phyloP scores from a whole-genome alignment of 2,888 invertebrate genomes.

The Epicampocera succincta region DNA sequence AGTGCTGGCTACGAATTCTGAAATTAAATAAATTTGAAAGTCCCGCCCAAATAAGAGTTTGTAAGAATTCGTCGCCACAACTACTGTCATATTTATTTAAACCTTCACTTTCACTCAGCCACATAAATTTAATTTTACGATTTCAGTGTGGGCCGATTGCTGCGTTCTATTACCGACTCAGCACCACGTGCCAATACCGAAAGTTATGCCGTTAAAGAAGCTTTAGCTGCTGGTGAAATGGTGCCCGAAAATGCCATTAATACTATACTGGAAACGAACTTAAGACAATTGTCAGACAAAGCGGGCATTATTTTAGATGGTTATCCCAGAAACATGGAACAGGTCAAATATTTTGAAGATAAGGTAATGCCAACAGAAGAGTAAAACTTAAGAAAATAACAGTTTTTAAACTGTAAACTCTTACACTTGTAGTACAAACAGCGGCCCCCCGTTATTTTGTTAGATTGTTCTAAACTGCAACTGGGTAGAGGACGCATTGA shows the following conservation, averaged over 20 bases:
- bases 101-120: neutral
- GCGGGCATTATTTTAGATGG: conserved; percentile 95
- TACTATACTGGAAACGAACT: conserved; percentile 87
- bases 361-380: too few species aligned
- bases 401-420: conserved; percentile 43
- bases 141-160: conserved; percentile 87
- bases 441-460: conserved; percentile 89
- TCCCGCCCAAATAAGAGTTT: too few species aligned
- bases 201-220: conserved; percentile 86
- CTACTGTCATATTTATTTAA: too few species aligned
- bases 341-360: conserved; percentile 93
- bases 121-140: neutral
- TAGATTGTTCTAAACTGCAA: conserved; percentile 96
- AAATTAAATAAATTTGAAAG: too few species aligned
- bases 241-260: conserved; percentile 90
- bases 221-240: conserved; percentile 90
- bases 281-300: conserved; percentile 84
- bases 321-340: conserved; percentile 94
- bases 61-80: too few species aligned
- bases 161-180: conserved; percentile 88
- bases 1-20: too few species aligned
- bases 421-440: conserved; percentile 86
- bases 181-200: conserved; percentile 85
- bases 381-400: too few species aligned
- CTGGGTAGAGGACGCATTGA: conserved; percentile 91